Base-by-base conservation (phyloP, 1,140 invertebrate species). In the Drosophila neocordata region DNA sequence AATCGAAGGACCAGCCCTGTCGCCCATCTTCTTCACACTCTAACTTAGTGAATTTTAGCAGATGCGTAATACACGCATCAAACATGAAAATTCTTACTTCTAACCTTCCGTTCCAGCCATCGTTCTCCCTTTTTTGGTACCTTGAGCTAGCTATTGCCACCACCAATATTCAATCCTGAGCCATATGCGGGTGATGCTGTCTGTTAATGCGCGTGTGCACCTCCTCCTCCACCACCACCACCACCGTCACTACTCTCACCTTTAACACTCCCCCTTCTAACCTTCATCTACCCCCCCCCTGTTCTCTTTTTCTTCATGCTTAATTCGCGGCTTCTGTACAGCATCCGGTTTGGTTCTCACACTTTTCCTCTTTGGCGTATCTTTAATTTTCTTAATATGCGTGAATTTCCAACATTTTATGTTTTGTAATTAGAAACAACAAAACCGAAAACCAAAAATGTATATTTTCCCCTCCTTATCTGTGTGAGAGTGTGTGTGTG, bases 341-440 rank as follows among this genome's bases (percentile, higher is more conserved):
- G 83, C 83, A 88, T 89, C 83, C 83, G 84, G 79, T 77, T 66
- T 53, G 52, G 59, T 89, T 88, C 83, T 66, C 83, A 89, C 73
- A 88, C 83, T 79, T 48, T 18, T 48, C 13, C 64, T 57, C 20
- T 66, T 20, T 62, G 69, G 55, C 76, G 67, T 88, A 88, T 88
- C 84, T 88, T 88, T 73, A 89, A 89, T 88, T 88, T 88, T 89
- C 79, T 70, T 89, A 88, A 88, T 88, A 88, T 87, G 83, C 83
- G 79, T 88, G 83, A 88, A 83, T 89, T 56, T 89, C 73, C 63
- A 83, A 83, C 79, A 78, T 83, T 88, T 79, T 83, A 83, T 88
- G 82, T 88, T 83, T 79, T 67, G 83, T 89, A 88, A 89, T 88
- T 88, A 88, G 79, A 89, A 88, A 70, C 56, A 69, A 58, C 67